phyloP scores from a whole-genome alignment of 2,888 invertebrate genomes.

The Lasioglossum leucozonium region DNA sequence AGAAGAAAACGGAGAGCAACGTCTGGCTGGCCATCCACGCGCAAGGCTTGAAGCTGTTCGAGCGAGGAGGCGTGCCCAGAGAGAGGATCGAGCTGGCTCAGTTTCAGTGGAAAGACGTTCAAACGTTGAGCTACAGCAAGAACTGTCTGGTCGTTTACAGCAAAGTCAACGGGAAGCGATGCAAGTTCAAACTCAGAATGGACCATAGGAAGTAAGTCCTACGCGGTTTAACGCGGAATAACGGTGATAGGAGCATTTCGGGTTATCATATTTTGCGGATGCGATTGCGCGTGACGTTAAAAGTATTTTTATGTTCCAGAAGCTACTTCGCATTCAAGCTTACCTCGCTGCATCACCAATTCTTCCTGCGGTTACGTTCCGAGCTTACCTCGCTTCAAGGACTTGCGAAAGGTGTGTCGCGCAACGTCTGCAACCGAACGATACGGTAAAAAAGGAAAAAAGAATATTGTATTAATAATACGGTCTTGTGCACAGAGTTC shows the following conservation, averaged over 20 bases:
- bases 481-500: constrained; percentile 78
- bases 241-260: too few relatives aligned
- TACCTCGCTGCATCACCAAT: constrained; percentile 91
- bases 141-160: constrained; percentile 88
- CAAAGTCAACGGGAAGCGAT: constrained; percentile 86
- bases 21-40: constrained; percentile 84
- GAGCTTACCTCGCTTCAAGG: constrained; percentile 88
- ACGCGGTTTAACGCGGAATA: too few relatives aligned
- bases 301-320: constrained; percentile 82
- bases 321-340: constrained; percentile 91
- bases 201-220: constrained; percentile 89
- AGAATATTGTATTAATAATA: not conserved
- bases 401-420: constrained; percentile 80
- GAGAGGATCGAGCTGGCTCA: constrained; percentile 81
- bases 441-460: not conserved
- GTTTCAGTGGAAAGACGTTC: constrained; percentile 90
- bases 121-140: constrained; percentile 91
- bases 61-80: constrained; percentile 80
- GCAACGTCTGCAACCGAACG: not conserved
- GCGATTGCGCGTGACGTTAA: not conserved
- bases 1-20: constrained; percentile 80
- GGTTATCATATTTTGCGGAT: constrained; percentile 11
- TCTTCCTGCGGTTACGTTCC: constrained; percentile 90
- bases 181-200: constrained; percentile 91
- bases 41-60: constrained; percentile 83